Percentiles rank a stretch among this genome's conserved stretches.
Evolutionary conservation across 2,888 invertebrate species (phyloP).

Genomic region (Octodonta nipae): DNA sequence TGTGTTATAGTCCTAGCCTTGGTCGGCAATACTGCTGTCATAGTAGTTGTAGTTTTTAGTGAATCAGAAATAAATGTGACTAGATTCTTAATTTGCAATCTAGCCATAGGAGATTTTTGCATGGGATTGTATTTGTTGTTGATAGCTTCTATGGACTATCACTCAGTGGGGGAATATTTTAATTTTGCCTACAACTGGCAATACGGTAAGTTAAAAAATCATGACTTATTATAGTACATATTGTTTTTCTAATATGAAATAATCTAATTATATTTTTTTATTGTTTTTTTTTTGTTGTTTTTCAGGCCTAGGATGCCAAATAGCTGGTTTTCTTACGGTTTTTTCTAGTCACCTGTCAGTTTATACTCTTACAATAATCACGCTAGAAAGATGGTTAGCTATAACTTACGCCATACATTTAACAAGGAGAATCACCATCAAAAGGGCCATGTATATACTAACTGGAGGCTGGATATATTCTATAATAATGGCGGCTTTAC

Average conservation of each 20-base stretch:
- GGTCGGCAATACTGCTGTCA: conserved; percentile 70
- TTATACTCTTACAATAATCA: conserved; percentile 73
- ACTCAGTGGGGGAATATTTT: conserved; percentile 75
- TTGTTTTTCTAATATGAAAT: too few species aligned
- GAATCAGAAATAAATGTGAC: conserved; percentile 40
- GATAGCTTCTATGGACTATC: conserved; percentile 70
- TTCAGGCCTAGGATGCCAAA: conserved; percentile 61
- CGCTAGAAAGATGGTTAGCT: conserved; percentile 73
- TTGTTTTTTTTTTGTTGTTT: conserved; percentile 3
- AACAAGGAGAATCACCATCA: conserved; percentile 62
- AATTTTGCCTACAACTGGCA: conserved; percentile 88
- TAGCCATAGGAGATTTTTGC: conserved; percentile 79
- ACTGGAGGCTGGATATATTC: conserved; percentile 67
- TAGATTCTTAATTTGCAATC: conserved; percentile 64
- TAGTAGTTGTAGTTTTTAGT: conserved; percentile 59
- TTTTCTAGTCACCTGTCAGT: conserved; percentile 79
- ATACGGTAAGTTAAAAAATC: conserved; percentile 40
- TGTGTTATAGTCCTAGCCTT: conserved; percentile 70
- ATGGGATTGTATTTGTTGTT: conserved; percentile 74
- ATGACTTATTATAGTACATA: too few species aligned
- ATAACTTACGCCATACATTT: conserved; percentile 73
- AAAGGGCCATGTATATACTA: conserved; percentile 63
- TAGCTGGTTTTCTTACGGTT: conserved; percentile 78
- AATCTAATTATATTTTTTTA: too few species aligned
- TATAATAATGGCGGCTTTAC: conserved; percentile 61